Evolutionary conservation across 2,113 vertebrate species (phyloP), one percentile per base, ranked within the genome.

Genomic region (Hemiprocne comata): DNA sequence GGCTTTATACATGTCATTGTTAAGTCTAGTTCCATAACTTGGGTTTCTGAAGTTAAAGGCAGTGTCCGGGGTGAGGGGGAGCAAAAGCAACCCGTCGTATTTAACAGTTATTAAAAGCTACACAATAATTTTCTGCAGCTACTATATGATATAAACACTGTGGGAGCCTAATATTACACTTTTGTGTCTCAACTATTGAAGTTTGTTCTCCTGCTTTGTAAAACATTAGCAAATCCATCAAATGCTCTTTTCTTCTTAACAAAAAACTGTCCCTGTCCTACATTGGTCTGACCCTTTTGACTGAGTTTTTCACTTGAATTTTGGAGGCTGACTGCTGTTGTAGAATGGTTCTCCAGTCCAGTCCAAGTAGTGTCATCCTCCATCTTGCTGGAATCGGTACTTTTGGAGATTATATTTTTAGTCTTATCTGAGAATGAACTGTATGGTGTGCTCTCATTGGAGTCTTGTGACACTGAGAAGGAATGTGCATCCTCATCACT

Each of bases 231-330:
- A 72, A 95, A 97, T 75, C 91, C 90, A 60, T 97, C 95, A 84
- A 97, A 97, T 13, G 91, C 96, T 90, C 76, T 97, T 85, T 73
- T 97, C 77, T 96, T 96, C 72, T 94, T 97, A 61, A 96, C 74
- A 82, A 97, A 94, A 58, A 91, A 55, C 64, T 50, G 87, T 7
- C 66, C 80, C 29, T 91, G 67, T 78, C 71, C 87, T 77, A 36
- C 34, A 80, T 77, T 70, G 76, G 82, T 83, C 61, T 95, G 77
- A n/a, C 14, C 20, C 36, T 70, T 74, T 77, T 50, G 55, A 17
- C 19, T 20, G 57, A 33, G 31, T n/a, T 88, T 87, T 81, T 78
- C 61, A 17, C 40, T 81, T 34, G 65, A 64, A 50, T 61, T 50
- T n/a, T 84, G 65, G 33, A 87, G 73, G 16, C 53, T 54, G 66